Base-by-base conservation (phyloP, 2,888 invertebrate genomes). In the Scaeva pyrastri region DNA sequence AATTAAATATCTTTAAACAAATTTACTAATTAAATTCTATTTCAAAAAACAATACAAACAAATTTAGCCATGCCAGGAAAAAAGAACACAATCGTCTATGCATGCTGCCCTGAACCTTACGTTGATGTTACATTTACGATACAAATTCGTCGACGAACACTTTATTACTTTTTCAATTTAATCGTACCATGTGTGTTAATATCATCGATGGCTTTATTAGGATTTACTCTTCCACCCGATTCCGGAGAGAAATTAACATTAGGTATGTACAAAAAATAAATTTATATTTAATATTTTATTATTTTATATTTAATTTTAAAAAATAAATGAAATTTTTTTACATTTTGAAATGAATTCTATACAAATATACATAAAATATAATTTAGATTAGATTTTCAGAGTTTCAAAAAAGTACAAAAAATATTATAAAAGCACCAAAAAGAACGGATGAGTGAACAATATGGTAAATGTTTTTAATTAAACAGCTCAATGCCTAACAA, bases 91-190 rank as follows among this genome's bases (percentile, higher is more conserved):
- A 96, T 97, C 92, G 96, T 95, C 90, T 98, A 98, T 93, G 96
- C 97, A 93, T 97, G 99, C 95, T 97, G 98, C 93, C 95, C 98
- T 90, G 96, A 97, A 93, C 97, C 98, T 74, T 97, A 98, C 94
- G 96, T 98, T 89, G 93, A 93, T 90, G 96, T 99, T 88, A 99
- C 99, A 48, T 99, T 98, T 94, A 97, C 97, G 89, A 98, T 99
- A 93, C 97, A 97, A 94, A 98, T 99, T 91, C 95, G 99, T 89
- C 95, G 99, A 92, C 95, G 99, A 91, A 99, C 99, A 66, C 94
- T 99, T 90, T 99, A 99, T 95, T 99, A 99, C 94, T 98, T 98
- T 94, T 98, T 99, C 95, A 99, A 99, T 94, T 96, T 99, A 93
- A 99, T 99, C 93, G 98, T 99, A 91, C 99, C 99, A 89, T 99